Percentiles rank a stretch among this genome's conserved stretches.
Evolutionary conservation across 2,113 vertebrate species (phyloP).

Genomic region (Cyprinus carpio): DNA sequence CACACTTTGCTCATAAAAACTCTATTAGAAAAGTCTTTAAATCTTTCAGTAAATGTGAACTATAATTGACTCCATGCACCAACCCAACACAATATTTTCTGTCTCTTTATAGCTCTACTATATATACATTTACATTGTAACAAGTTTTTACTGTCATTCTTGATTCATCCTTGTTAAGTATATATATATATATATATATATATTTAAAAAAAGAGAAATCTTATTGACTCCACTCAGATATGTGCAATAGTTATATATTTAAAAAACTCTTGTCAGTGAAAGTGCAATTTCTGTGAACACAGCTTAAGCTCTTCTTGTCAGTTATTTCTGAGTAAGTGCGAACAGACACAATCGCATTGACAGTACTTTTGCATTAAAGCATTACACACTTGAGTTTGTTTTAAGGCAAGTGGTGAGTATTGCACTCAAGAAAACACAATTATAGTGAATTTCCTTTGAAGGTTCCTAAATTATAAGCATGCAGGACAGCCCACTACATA

Average conservation of each 20-base stretch:
- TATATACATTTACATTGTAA: no score
- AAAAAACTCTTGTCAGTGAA: neutral
- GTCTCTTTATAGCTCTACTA: no score
- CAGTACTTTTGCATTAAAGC: constrained; percentile 1
- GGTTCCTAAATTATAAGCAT: neutral
- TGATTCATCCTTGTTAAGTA: neutral
- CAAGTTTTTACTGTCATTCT: no score
- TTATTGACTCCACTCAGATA: no score
- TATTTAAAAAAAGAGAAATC: no score
- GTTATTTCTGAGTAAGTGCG: neutral
- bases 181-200: no score
- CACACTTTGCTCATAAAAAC: neutral
- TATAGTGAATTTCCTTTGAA: neutral
- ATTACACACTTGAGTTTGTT: neutral
- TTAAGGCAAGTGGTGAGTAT: neutral
- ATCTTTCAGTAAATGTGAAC: neutral
- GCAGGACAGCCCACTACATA: neutral
- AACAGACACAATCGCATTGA: neutral
- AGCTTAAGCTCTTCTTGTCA: neutral
- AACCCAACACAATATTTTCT: neutral
- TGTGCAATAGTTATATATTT: neutral
- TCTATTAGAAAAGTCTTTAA: neutral
- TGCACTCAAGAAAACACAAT: neutral
- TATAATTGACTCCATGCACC: neutral
- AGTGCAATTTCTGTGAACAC: neutral